Conservation (phyloP, 37 sponge, comb jelly and placozoan species). For the Cliona cf. orientalis region DNA sequence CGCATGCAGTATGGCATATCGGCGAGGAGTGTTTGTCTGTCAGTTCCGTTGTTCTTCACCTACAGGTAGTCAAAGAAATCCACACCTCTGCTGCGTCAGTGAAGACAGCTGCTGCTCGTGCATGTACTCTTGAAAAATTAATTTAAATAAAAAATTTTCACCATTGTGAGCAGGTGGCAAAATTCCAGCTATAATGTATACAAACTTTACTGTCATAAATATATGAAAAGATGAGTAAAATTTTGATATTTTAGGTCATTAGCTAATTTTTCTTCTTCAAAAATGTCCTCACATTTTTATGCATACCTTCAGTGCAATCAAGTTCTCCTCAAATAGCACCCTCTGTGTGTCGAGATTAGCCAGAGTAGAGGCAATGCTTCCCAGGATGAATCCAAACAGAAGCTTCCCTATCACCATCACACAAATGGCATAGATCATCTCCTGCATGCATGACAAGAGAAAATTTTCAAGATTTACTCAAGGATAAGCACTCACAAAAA, state of each 20-base stretch:
- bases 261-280: too few relatives aligned
- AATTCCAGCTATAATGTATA: too few relatives aligned
- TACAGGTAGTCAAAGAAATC: constrained; percentile 65
- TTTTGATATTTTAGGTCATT: too few relatives aligned
- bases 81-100: constrained; percentile 35
- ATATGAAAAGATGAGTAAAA: too few relatives aligned
- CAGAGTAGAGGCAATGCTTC: constrained; percentile 75
- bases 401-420: constrained; percentile 81
- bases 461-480: too few relatives aligned
- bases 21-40: constrained; percentile 36
- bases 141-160: too few relatives aligned
- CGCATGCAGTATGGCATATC: constrained; percentile 74
- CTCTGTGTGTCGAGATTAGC: constrained; percentile 68
- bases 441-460: too few relatives aligned
- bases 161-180: too few relatives aligned
- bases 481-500: too few relatives aligned
- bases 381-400: constrained; percentile 84
- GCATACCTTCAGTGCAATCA: constrained; percentile 64
- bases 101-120: constrained; percentile 46
- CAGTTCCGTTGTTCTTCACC: constrained; percentile 55
- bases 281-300: too few relatives aligned
- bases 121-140: constrained; percentile 58
- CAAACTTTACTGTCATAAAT: too few relatives aligned
- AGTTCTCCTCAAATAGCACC: constrained; percentile 71
- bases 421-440: constrained; percentile 66